Base-by-base conservation (phyloP, 2,113 vertebrate genomes). In the Potamarius usumacintae region DNA sequence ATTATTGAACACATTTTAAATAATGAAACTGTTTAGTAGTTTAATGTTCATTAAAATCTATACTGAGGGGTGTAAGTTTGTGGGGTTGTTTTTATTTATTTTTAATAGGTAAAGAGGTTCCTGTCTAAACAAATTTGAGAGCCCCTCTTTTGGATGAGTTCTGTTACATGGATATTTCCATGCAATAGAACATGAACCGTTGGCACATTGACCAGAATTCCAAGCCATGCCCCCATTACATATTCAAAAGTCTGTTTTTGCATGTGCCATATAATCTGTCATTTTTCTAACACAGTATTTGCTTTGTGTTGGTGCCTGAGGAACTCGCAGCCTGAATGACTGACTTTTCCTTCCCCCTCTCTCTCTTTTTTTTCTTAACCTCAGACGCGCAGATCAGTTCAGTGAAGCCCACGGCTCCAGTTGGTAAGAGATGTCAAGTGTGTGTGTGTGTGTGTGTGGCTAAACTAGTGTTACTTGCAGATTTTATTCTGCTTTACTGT, bases 371-470 rank as follows among this genome's bases (percentile, higher is more conserved):
- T 81, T 63, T 69, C 25, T 88, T 83, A 18, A 30, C 76, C 65
- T 42, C 52, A 89, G 89, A 89, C 52, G 42, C 67, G 15, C 74
- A 67, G 65, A 77, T 80, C 48, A 84, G 62, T 82, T 52, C 77
- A 74, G 63, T 58, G 52, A 89, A 90, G 25, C 89, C 89, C 67
- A 85, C 84, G n/a, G 89, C 85, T 60, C 89, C 89, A 77, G 89
- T 90, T 69, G 89, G 89, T 90, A 87, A 90, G 89, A 87, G 65
- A 5, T 42, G 17, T 11, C 60, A 4, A 42, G 22, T 82, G 71
- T 82, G 30, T 30, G 42, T 71, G 71, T 82, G 22, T 82, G 71
- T 82, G 9, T 85, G 17, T 20, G 22, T 52, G 52, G 60, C 15
- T 67, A 9, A 34, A 25, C 1, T 52, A 34, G 7, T 4, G 25